These are phyloP conservation scores for Petrocephalus schoutedeni DNA, from an alignment of 2,797 vertebrate genomes.

Conservation along the genomic window DNA sequence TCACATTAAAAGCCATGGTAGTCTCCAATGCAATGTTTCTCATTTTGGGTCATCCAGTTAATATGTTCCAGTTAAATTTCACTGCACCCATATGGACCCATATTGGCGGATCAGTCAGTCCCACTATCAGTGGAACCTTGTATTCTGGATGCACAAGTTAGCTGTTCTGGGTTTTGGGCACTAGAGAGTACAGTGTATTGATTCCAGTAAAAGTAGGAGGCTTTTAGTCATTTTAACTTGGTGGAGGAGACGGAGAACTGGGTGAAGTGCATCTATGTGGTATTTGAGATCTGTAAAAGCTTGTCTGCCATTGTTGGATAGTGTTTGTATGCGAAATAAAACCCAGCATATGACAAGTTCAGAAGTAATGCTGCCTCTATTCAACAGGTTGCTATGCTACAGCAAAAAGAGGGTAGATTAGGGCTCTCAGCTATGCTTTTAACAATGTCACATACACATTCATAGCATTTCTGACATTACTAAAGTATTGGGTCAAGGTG, in stretches of 20 bases:
- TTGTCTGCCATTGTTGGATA: slow-evolving; percentile 52
- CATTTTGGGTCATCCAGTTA: neutral
- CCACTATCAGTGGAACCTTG: neutral
- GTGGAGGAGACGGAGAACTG: neutral
- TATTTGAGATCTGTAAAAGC: slow-evolving; percentile 56
- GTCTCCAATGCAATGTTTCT: neutral
- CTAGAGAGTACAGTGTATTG: slow-evolving; percentile 30
- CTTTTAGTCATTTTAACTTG: neutral
- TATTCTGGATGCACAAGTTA: slow-evolving; percentile 25
- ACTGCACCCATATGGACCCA: neutral
- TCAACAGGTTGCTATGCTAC: neutral
- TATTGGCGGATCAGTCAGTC: neutral
- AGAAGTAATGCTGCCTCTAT: slow-evolving; percentile 43
- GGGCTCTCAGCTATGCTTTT: neutral
- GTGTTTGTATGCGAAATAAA: slow-evolving; percentile 45
- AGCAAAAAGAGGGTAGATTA: neutral
- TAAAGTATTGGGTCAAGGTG: neutral
- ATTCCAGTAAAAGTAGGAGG: neutral
- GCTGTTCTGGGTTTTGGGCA: slow-evolving; percentile 25
- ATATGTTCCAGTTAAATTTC: neutral
- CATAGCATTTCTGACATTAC: neutral
- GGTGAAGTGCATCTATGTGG: neutral
- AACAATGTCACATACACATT: neutral
- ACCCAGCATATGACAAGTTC: slow-evolving; percentile 47
- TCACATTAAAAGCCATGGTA: neutral